Evolutionary conservation across 2,797 vertebrate genomes (phyloP), one percentile per base, ranked within the genome.

Genomic region (Pseudochromis fuscus): DNA sequence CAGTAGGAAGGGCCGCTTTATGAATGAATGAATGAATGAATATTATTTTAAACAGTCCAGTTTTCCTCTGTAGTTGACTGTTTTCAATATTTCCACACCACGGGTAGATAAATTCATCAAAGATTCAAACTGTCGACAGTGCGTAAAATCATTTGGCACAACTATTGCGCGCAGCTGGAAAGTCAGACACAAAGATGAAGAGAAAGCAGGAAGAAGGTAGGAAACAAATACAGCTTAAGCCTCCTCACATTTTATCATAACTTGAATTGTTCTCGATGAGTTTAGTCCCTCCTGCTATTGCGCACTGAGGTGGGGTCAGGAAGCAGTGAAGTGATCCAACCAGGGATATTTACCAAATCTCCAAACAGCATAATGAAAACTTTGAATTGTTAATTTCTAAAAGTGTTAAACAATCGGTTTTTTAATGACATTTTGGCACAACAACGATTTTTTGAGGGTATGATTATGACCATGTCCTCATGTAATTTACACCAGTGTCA

Each of bases 231-330:
- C 23, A 51, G 3, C 9, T 58, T 15, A 25, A 10, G n/a, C n/a
- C n/a, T 50, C 5, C 12, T 27, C 21, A 31, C 5, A 9, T 16
- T 35, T 40, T 9, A 30, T n/a, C n/a, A n/a, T n/a, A n/a, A n/a
- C n/a, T n/a, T n/a, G n/a, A n/a, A n/a, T n/a, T n/a, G n/a, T n/a
- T n/a, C n/a, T n/a, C n/a, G n/a, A n/a, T n/a, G 15, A 18, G 1
- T 18, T 33, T 4, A 9, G 15, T 19, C 5, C 21, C 31, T 56
- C 35, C 37, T 58, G 71, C 38, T 38, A 13, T 0, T 65, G 61
- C 25, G 8, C 7, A 53, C 0, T 46, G 61, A 82, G 81, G 69
- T 83, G 77, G 67, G 71, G 44, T 16, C 60, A 77, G 58, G 74
- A 75, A 75, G 48, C 64, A 27, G 30, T 3, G 4, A 42, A 18